phyloP scores from a whole-genome alignment of 2,113 vertebrate genomes.

The Gasterosteus aculeatus region DNA sequence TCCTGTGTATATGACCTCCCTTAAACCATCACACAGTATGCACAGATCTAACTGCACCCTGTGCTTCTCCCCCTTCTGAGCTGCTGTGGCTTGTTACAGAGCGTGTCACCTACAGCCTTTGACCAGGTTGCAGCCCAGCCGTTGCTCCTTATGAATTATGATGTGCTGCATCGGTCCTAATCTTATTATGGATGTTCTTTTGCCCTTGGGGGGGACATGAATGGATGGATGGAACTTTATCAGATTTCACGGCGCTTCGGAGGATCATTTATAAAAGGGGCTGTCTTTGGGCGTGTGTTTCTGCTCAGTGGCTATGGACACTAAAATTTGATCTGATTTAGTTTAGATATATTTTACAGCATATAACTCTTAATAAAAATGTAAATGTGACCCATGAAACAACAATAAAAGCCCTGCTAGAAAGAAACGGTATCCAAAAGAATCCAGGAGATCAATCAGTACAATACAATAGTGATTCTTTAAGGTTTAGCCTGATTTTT shows the following conservation, averaged over 20 bases:
- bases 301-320: constrained; percentile 29
- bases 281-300: constrained; percentile 30
- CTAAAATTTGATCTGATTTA: constrained; percentile 28
- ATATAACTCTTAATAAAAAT: constrained; percentile 19
- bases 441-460: not conserved
- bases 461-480: not conserved
- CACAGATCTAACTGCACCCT: constrained; percentile 8
- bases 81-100: constrained; percentile 52
- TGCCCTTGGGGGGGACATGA: constrained; percentile 79
- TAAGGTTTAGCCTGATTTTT: not conserved
- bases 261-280: constrained; percentile 74
- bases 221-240: constrained; percentile 73
- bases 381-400: not conserved
- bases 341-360: constrained; percentile 22
- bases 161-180: constrained; percentile 75
- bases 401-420: not conserved
- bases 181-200: constrained; percentile 80
- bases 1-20: not conserved
- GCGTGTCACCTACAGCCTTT: constrained; percentile 67
- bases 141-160: constrained; percentile 75
- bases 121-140: constrained; percentile 67
- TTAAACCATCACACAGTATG: not conserved
- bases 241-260: constrained; percentile 75
- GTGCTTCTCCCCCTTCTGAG: constrained; percentile 15
- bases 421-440: not conserved